Conservation (phyloP, 2,797 vertebrate genomes). For the Sebastes umbrosus region DNA sequence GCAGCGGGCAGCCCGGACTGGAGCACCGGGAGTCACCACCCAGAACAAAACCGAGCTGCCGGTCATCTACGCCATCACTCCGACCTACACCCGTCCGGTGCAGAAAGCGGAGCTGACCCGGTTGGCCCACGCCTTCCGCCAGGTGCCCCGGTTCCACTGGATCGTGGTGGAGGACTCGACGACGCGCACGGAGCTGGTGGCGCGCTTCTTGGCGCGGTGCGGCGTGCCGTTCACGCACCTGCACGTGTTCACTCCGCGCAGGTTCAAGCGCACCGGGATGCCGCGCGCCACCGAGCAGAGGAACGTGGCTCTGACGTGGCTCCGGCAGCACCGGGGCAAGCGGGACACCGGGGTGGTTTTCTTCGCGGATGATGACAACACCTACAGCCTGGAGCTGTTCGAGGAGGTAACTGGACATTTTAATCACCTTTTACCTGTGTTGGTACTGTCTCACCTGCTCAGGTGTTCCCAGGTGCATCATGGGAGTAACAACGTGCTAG, state of each 20-base stretch:
- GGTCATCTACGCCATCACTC: slow-evolving; percentile 94
- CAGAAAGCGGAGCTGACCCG: slow-evolving; percentile 98
- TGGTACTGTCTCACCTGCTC: too few species aligned
- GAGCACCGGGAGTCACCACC: slow-evolving; percentile 34
- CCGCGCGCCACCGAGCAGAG: slow-evolving; percentile 96
- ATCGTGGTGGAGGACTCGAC: slow-evolving; percentile 94
- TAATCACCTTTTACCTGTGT: too few species aligned
- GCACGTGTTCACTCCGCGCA: slow-evolving; percentile 90
- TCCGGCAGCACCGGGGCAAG: slow-evolving; percentile 85
- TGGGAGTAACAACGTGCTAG: background rate
- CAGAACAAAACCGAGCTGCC: slow-evolving; percentile 78
- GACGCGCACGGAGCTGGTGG: slow-evolving; percentile 89
- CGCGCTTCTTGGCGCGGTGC: slow-evolving; percentile 87
- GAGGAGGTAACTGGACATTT: slow-evolving; percentile 85
- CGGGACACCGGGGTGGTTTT: slow-evolving; percentile 91
- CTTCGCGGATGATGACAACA: slow-evolving; percentile 99
- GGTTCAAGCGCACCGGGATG: slow-evolving; percentile 92
- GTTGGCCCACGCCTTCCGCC: slow-evolving; percentile 93
- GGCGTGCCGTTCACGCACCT: slow-evolving; percentile 93
- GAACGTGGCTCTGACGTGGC: slow-evolving; percentile 92
- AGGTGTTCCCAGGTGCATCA: background rate
- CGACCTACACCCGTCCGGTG: slow-evolving; percentile 94
- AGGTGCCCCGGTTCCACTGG: slow-evolving; percentile 95
- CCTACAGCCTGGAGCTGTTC: slow-evolving; percentile 98
- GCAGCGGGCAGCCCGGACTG: slow-evolving; percentile 54